Conservation (phyloP, 2,113 vertebrate genomes). For the Procavia capensis region DNA sequence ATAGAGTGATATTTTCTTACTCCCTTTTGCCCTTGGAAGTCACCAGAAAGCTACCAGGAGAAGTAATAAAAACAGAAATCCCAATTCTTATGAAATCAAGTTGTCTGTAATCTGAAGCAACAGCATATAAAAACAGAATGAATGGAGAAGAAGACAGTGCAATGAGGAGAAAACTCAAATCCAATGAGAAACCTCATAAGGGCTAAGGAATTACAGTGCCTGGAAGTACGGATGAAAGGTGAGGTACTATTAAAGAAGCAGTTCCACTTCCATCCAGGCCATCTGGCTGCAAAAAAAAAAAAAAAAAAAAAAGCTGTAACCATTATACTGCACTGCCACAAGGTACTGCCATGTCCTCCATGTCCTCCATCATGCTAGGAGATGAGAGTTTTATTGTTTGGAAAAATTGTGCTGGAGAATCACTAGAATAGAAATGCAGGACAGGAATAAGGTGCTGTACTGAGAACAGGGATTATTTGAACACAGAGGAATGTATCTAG, state of each 20-base stretch:
- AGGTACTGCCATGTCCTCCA: neutral
- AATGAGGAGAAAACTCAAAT: neutral
- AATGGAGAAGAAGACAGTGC: neutral
- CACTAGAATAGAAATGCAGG: neutral
- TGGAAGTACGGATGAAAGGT: neutral
- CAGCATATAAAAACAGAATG: neutral
- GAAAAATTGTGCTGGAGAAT: neutral
- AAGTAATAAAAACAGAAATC: neutral
- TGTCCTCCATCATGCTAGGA: neutral
- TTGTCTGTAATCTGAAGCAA: neutral
- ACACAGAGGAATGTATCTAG: neutral
- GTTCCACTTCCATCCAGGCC: neutral
- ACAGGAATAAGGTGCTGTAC: neutral
- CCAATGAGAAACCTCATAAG: neutral
- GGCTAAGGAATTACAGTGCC: neutral
- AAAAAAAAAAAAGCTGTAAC: no score
- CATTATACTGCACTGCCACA: neutral
- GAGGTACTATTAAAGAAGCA: neutral
- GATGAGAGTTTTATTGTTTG: neutral
- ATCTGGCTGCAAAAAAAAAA: neutral
- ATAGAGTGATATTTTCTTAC: neutral
- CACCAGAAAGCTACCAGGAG: neutral
- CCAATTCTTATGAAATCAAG: neutral
- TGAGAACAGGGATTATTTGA: neutral
- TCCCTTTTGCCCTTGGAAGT: neutral